Percentiles rank a stretch among this genome's conserved stretches.
Conservation (phyloP, 2,888 invertebrate genomes). For the Elysia crispata region DNA sequence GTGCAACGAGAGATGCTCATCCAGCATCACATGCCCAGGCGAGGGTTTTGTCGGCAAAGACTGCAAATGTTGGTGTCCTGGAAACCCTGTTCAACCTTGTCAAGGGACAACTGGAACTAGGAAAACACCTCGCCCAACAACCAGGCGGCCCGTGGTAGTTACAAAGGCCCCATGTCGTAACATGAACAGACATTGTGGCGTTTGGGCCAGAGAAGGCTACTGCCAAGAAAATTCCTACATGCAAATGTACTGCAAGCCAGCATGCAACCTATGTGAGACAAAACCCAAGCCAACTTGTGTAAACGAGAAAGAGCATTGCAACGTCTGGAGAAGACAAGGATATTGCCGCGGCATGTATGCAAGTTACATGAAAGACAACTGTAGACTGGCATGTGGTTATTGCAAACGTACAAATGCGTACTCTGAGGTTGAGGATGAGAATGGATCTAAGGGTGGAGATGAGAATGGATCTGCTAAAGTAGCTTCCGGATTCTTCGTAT, state of each 20-base stretch:
- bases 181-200: conserved; percentile 47
- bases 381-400: conserved; percentile 41
- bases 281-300: conserved; percentile 17
- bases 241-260: conserved; percentile 48
- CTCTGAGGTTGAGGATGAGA: no score
- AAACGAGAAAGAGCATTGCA: conserved; percentile 42
- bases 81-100: conserved; percentile 50
- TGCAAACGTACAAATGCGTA: conserved; percentile 14
- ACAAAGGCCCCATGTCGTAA: conserved; percentile 48
- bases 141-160: not conserved
- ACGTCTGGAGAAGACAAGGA: conserved; percentile 41
- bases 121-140: not conserved
- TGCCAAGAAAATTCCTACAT: conserved; percentile 44
- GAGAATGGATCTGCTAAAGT: no score
- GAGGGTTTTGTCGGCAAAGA: conserved; percentile 48
- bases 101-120: conserved; percentile 25
- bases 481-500: no score
- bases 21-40: conserved; percentile 39
- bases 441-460: no score
- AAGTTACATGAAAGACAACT: conserved; percentile 48
- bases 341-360: conserved; percentile 45
- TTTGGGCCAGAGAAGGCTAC: conserved; percentile 54
- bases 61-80: conserved; percentile 50
- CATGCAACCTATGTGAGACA: conserved; percentile 42
- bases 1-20: conserved; percentile 52